Evolutionary conservation across 2,113 vertebrate genomes (phyloP).

Genomic region (Dromaius novaehollandiae): DNA sequence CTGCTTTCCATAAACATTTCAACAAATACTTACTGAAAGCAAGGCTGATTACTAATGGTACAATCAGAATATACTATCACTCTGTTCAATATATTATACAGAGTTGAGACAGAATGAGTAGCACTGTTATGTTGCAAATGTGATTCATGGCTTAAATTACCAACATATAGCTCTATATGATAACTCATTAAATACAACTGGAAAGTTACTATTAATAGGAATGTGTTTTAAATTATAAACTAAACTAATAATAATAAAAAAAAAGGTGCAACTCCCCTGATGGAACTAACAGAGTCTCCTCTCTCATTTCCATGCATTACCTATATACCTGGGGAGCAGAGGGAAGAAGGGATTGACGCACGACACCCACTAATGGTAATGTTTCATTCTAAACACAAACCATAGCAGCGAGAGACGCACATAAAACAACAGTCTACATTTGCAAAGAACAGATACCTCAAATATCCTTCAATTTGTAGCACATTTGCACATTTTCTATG

Average conservation of each 20-base stretch:
- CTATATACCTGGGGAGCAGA: background rate
- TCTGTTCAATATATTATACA: background rate
- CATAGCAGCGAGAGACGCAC: background rate
- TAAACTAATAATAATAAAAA: background rate
- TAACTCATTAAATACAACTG: background rate
- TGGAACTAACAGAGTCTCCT: background rate
- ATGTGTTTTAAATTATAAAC: background rate
- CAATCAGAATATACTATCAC: background rate
- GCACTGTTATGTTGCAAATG: background rate
- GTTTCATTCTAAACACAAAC: background rate
- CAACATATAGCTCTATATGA: background rate
- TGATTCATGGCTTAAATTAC: background rate
- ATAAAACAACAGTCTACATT: background rate
- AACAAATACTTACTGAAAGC: background rate
- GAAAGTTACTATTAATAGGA: background rate
- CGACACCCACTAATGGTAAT: fast-evolving
- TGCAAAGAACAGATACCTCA: background rate
- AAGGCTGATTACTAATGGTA: background rate
- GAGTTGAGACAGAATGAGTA: background rate
- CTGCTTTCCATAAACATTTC: background rate
- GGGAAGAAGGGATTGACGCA: background rate
- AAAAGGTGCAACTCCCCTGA: background rate
- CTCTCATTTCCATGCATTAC: background rate
- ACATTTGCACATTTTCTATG: background rate
- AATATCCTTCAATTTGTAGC: background rate